phyloP scores from a whole-genome alignment of 2,888 invertebrate genomes.

The Chrysomela aeneicollis region DNA sequence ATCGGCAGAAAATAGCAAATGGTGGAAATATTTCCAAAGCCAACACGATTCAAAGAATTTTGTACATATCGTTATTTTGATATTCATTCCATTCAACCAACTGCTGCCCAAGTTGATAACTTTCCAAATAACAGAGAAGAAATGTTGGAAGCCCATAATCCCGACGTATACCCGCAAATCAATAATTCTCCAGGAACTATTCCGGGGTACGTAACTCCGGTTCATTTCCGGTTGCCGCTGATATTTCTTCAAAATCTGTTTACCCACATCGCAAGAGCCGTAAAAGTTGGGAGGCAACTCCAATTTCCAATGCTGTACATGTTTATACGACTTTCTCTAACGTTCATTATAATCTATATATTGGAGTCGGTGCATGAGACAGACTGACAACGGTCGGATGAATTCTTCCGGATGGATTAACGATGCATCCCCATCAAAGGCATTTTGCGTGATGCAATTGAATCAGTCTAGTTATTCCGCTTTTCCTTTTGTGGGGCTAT shows the following conservation, averaged over 20 bases:
- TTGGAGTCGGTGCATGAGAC: slow-evolving; percentile 29
- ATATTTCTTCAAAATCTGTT: slow-evolving; percentile 45
- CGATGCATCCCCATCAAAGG: too few relatives aligned
- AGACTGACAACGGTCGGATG: slow-evolving; percentile 5
- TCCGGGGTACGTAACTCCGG: slow-evolving; percentile 43
- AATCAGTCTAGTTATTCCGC: too few relatives aligned
- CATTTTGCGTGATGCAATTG: too few relatives aligned
- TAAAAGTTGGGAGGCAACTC: slow-evolving; percentile 36
- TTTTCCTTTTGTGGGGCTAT: too few relatives aligned
- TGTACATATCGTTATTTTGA: too few relatives aligned
- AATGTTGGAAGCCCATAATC: neutral
- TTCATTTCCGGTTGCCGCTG: slow-evolving; percentile 43
- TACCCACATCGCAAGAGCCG: slow-evolving; percentile 38
- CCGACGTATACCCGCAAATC: slow-evolving; percentile 11
- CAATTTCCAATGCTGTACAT: slow-evolving; percentile 28
- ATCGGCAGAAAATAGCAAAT: too few relatives aligned
- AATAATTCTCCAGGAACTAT: slow-evolving; percentile 35
- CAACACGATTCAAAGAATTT: too few relatives aligned
- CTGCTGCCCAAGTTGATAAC: too few relatives aligned
- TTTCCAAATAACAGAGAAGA: too few relatives aligned
- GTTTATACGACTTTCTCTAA: slow-evolving; percentile 31
- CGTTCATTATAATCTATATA: slow-evolving; percentile 28
- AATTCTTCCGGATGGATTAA: neutral
- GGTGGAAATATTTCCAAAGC: too few relatives aligned
- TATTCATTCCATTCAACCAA: too few relatives aligned